Base-by-base conservation (phyloP, 1,140 invertebrate species). In the Hycleus phaleratus region DNA sequence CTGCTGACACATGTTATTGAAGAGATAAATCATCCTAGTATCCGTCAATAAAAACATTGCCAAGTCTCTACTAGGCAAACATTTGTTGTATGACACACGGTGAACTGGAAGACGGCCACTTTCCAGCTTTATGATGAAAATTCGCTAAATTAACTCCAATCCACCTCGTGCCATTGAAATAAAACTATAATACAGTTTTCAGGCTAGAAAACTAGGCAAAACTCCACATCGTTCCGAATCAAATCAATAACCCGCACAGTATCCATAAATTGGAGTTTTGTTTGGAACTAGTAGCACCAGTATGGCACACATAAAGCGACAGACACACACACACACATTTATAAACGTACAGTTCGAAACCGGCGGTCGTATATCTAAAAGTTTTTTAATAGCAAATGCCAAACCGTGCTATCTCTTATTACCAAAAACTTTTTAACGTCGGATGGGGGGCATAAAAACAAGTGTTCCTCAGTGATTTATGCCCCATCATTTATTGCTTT, bases 351-450 rank as follows among this genome's bases (percentile, higher is more conserved):
- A 26, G n/a, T 25, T 25, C 46, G 54, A 54, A 58, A 58, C 38
- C 55, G 50, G 55, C 55, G 50, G 55, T 51, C 48, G 55, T 60
- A 60, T 61, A 52, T 56, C 59, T 56, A 44, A 56, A 58, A 58
- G 54, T 61, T 61, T 61, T 61, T 61, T 61, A 61, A 61, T 61
- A 58, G 59, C 49, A 52, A 50, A 59, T 59, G 50, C 52, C 52
- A 56, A 60, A 55, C 58, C 46, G 45, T 47, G 40, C 51, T 60
- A 56, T 60, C 58, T 55, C 58, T 56, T 60, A 60, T 60, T 60
- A 56, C 52, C 58, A 26, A 54, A 58, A 58, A 58, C 25, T 55
- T 55, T 55, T 55, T 55, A 55, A 55, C 45, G 45, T 43, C 45
- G 26, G 9, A 9, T 42, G 40, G 4, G 40, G 9, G 10, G 51